Evolutionary conservation across 2,113 vertebrate genomes (phyloP), one percentile per base, ranked within the genome.

Genomic region (Odocoileus virginianus): DNA sequence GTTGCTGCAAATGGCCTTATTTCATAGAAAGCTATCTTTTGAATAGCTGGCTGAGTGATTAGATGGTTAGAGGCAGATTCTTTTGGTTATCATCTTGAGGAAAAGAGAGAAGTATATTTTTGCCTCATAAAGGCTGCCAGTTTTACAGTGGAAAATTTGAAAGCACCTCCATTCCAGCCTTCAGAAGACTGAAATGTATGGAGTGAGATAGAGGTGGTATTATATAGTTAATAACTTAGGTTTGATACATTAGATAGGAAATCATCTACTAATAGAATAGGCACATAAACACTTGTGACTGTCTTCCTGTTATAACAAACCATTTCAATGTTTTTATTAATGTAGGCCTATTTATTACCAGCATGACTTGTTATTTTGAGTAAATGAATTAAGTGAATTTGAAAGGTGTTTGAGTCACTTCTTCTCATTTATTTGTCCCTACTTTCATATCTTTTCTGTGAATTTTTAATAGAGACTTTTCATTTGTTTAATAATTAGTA

Each of bases 401-500:
- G 28, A 91, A 94, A 91, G 60, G 21, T 58, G 64, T 15, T 94
- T 97, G 27, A 11, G 4, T 23, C 17, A 58, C 76, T 83, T 71
- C 54, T 95, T 45, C 45, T 45, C 30, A 40, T 82, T 93, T 93
- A 61, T 83, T 52, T 93, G 33, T 74, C 45, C 19, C 33, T 74
- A 71, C 21, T 71, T 93, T 92, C 23, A 10, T 93, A 9, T 74
- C 30, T 86, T 86, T 93, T 88, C 14, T 27, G 13, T 91, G 47
- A 91, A 88, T 52, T 93, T 96, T 92, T 67, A 89, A n/a, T 93
- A 82, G 79, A 89, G 15, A 36, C 78, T n/a, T 76, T 30, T 85
- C 16, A 88, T 76, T 97, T 93, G 71, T 9, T 81, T 93, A 89
- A 74, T 55, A 85, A 87, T 78, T 93, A 89, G n/a, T 93, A 5